Conservation (phyloP, 2,888 invertebrate species). For the Autographa pulchrina region DNA sequence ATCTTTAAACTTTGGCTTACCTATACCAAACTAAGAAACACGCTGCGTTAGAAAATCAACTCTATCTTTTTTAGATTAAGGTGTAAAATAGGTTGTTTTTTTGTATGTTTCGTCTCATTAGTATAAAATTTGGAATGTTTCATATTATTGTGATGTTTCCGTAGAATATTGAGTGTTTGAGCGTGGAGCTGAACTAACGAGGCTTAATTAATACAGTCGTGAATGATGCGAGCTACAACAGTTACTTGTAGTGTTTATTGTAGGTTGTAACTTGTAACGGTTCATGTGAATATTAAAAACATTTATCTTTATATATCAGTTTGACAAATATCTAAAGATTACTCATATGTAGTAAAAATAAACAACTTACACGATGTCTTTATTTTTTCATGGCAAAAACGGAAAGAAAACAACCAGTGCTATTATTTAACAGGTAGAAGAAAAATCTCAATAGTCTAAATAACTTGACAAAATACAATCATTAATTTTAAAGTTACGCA, state of each 20-base stretch:
- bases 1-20: neutral
- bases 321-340: neutral
- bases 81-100: constrained; percentile 3
- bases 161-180: constrained; percentile 42
- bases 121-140: constrained; percentile 21
- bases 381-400: no score
- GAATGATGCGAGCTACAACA: constrained; percentile 47
- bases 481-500: no score
- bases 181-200: constrained; percentile 55
- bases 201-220: constrained; percentile 55
- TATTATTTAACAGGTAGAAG: no score
- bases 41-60: constrained; percentile 23
- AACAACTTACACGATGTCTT: no score
- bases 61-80: constrained; percentile 13
- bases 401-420: no score
- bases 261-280: constrained; percentile 46
- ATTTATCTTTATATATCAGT: constrained; percentile 13
- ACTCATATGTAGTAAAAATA: no score
- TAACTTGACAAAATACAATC: no score
- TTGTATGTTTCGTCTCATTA: constrained; percentile 44
- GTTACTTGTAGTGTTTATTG: constrained; percentile 36
- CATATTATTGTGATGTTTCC: constrained; percentile 27
- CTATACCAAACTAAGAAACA: neutral
- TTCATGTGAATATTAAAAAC: constrained; percentile 18
- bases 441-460: no score